Percentiles rank a stretch among this genome's conserved stretches.
phyloP scores from a whole-genome alignment of 2,888 invertebrate genomes.

The Zeuzera pyrina region DNA sequence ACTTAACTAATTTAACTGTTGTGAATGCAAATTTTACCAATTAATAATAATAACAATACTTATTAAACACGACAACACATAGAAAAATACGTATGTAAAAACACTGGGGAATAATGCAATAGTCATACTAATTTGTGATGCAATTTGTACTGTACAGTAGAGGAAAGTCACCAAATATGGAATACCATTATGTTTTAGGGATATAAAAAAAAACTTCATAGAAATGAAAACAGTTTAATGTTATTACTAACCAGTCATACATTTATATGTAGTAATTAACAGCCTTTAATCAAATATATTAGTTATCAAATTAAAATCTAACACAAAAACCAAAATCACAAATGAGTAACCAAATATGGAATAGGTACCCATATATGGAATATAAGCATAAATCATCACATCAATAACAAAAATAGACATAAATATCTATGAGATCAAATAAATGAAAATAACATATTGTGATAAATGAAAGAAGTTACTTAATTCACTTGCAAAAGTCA shows the following conservation, averaged over 20 bases:
- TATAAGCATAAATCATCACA: conserved; percentile 12
- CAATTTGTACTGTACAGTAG: not conserved
- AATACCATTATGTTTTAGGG: conserved; percentile 1
- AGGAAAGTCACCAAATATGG: conserved; percentile 1
- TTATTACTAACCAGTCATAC: conserved; percentile 5
- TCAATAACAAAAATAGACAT: conserved; percentile 10
- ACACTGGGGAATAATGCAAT: too few species aligned
- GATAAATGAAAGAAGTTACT: conserved; percentile 9
- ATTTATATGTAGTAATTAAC: conserved; percentile 2
- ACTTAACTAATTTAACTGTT: too few species aligned
- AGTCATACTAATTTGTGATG: too few species aligned
- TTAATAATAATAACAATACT: too few species aligned
- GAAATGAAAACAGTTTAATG: conserved; percentile 4
- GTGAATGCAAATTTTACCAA: too few species aligned
- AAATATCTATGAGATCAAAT: conserved; percentile 13
- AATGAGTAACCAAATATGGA: conserved; percentile 15
- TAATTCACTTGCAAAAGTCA: conserved; percentile 13
- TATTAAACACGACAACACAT: too few species aligned
- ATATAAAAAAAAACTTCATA: conserved; percentile 1
- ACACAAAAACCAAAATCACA: conserved; percentile 15
- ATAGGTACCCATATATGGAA: conserved; percentile 14
- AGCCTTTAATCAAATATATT: conserved; percentile 6
- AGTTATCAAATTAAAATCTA: conserved; percentile 13
- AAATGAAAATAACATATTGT: too few species aligned
- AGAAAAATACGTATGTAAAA: too few species aligned